Evolutionary conservation across 2,888 invertebrate genomes (phyloP).

Genomic region (Melinaea menophilus): DNA sequence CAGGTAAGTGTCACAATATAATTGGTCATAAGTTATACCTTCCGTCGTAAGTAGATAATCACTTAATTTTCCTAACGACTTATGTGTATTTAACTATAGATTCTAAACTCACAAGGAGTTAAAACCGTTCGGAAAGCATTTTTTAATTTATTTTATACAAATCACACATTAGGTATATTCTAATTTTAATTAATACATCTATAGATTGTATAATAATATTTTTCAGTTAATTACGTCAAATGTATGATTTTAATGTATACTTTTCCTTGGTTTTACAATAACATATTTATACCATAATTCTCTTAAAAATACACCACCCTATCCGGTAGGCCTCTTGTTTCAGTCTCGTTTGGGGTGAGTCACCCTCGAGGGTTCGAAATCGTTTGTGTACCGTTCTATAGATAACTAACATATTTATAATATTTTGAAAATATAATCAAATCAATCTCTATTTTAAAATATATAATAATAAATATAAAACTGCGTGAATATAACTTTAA

Average conservation of each 20-base stretch:
- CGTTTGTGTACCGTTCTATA: constrained; percentile 11
- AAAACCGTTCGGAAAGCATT: too few relatives aligned
- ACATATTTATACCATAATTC: constrained; percentile 7
- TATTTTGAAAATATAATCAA: constrained; percentile 8
- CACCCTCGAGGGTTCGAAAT: constrained; percentile 25
- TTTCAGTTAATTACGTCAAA: too few relatives aligned
- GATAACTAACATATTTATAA: constrained; percentile 13
- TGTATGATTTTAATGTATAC: too few relatives aligned
- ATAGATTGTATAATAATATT: too few relatives aligned
- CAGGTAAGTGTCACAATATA: constrained; percentile 20
- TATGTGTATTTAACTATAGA: too few relatives aligned
- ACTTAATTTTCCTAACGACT: too few relatives aligned
- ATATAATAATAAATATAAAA: not conserved
- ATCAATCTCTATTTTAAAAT: constrained; percentile 8
- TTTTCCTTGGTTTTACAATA: too few relatives aligned
- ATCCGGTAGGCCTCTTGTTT: constrained; percentile 52
- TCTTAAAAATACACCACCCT: constrained; percentile 30
- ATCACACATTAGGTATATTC: too few relatives aligned
- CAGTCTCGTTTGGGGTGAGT: constrained; percentile 55
- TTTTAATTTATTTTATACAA: too few relatives aligned
- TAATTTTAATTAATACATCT: too few relatives aligned
- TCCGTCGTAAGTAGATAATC: not conserved
- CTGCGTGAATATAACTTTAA: not conserved
- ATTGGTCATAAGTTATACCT: constrained; percentile 13
- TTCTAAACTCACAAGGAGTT: too few relatives aligned